Evolutionary conservation across 1,140 invertebrate species (phyloP), one percentile per base, ranked within the genome.

Genomic region (Trinorchestia longiramus): DNA sequence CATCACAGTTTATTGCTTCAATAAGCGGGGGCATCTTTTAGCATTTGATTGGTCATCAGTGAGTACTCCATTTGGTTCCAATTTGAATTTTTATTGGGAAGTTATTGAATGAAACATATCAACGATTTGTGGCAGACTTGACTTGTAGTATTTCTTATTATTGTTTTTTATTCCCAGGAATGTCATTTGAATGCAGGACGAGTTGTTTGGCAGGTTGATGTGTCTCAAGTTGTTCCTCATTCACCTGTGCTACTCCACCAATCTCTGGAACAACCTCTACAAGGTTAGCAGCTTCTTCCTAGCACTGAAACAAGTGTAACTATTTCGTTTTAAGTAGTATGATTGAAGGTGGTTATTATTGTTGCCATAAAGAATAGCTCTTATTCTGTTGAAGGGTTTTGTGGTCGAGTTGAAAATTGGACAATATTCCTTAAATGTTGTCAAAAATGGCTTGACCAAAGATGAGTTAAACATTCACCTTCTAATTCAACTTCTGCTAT

Each of bases 1-100:
- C 43, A 42, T 41, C 28, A 90, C 88, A 1, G 43, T 90, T 90
- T 90, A 90, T 90, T 90, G 88, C 88, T 90, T 90, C 88, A 90
- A 90, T 43, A 90, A 90, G 43, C n/a, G 43, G 6, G 88, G 88
- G 41, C 88, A 90, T 90, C 88, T 90, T 90, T 41, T 90, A 17
- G 88, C 88, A 42, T 90, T 90, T 42, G 88, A 90, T 41, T 90
- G 88, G 88, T 90, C 88, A 19, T 4, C 88, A 42, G 88, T 90
- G 36, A 90, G 88, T 90, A 19, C n/a, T 90, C 15, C 88, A 19
- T 90, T 11, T 90, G 11, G 28, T 90, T 90, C 43, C 11, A 90
- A 3, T 90, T 90, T 42, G 8, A 17, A 90, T 90, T 28, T 90
- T 28, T 41, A 42, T 90, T 90, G 88, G 28, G 4, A 42, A 43